A percentile compares a stretch with the other conserved stretches of the same genome.
phyloP scores from a whole-genome alignment of 2,888 invertebrate species.

The Mythimna vitellina region DNA sequence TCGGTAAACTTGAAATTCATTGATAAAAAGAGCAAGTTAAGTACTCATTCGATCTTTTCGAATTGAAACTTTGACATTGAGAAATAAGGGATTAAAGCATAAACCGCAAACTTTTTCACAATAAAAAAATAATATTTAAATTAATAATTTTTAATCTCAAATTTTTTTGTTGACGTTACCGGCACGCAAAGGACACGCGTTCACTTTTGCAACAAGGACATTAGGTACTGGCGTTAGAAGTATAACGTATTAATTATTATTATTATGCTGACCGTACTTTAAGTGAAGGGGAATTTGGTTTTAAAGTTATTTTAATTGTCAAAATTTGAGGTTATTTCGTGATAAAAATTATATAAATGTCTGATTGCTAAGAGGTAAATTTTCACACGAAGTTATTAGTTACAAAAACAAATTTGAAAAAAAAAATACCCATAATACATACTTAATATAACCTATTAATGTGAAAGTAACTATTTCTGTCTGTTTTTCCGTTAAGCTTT shows the following conservation, averaged over 20 bases:
- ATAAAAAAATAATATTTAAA: background rate
- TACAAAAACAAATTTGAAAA: no score
- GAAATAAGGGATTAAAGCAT: slow-evolving; percentile 21
- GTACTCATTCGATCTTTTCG: background rate
- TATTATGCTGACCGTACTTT: slow-evolving; percentile 49
- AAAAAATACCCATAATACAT: no score
- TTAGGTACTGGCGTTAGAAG: slow-evolving; percentile 55
- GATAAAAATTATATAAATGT: background rate
- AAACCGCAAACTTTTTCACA: background rate
- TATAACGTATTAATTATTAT: slow-evolving; percentile 50
- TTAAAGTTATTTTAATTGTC: slow-evolving; percentile 8
- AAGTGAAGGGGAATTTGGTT: slow-evolving; percentile 57
- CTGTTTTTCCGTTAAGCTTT: no score
- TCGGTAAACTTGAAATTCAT: background rate
- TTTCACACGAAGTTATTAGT: background rate
- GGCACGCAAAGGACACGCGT: slow-evolving; percentile 71
- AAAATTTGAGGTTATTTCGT: slow-evolving; percentile 12
- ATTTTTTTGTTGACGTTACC: slow-evolving; percentile 61
- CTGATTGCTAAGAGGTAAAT: background rate
- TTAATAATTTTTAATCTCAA: background rate
- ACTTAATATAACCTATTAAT: no score
- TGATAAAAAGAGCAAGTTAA: background rate
- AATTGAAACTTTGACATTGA: background rate
- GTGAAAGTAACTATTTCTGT: no score
- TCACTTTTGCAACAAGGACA: slow-evolving; percentile 78